These are phyloP conservation scores for Elgaria multicarinata DNA, from an alignment of 2,113 vertebrate genomes.

Conservation along the genomic window DNA sequence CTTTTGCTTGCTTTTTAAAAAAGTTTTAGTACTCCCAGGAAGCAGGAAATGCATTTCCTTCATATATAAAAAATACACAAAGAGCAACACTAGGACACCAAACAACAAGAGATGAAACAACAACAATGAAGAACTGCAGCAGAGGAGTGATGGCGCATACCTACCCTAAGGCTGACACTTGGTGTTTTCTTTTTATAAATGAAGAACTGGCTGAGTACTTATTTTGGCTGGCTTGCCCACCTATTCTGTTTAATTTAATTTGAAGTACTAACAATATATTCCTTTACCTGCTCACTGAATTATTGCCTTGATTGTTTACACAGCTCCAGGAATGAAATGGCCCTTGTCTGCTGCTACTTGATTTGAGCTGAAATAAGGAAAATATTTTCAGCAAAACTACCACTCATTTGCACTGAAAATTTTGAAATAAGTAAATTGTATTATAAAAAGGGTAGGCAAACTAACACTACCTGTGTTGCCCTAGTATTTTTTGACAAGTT, in stretches of 20 bases:
- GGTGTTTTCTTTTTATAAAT: background rate
- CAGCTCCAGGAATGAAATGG: constrained; percentile 43
- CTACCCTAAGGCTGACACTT: background rate
- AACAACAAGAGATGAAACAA: background rate
- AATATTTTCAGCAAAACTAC: constrained; percentile 2
- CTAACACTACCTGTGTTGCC: constrained; percentile 16
- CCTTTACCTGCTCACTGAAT: constrained; percentile 53
- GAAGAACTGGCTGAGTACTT: background rate
- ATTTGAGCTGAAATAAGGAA: constrained; percentile 20
- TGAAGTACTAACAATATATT: constrained; percentile 21
- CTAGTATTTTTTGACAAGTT: constrained; percentile 29
- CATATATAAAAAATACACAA: background rate
- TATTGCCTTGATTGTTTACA: constrained; percentile 23
- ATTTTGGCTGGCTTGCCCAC: background rate
- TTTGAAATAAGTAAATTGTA: background rate
- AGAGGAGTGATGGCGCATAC: background rate
- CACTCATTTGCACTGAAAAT: background rate
- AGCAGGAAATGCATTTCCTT: background rate
- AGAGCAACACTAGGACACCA: background rate
- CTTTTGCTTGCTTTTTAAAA: no score
- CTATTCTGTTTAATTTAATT: constrained; percentile 6
- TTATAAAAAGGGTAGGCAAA: background rate
- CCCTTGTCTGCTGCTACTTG: constrained; percentile 44
- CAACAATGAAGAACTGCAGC: background rate
- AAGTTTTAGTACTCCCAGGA: no score